Evolutionary conservation across 2,113 vertebrate species (phyloP).

Genomic region (Myanophis thanlyinensis): DNA sequence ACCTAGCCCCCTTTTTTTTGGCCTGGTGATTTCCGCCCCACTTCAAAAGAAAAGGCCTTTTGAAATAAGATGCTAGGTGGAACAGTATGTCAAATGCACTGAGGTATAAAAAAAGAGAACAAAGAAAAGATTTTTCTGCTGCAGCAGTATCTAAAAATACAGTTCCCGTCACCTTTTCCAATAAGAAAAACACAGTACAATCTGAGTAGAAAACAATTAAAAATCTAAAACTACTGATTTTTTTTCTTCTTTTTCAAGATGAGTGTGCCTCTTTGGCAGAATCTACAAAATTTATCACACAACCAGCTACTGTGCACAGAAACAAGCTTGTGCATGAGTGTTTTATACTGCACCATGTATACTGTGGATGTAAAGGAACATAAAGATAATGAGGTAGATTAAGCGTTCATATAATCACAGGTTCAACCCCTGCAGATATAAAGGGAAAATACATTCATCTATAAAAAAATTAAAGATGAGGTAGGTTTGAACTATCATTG

Average conservation of each 20-base stretch:
- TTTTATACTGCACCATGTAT: slow-evolving; percentile 41
- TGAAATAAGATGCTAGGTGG: slow-evolving; percentile 55
- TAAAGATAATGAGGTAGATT: slow-evolving; percentile 80
- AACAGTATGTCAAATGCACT: slow-evolving; percentile 64
- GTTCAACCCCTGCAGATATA: slow-evolving; percentile 89
- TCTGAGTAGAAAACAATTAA: slow-evolving; percentile 65
- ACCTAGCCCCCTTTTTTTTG: slow-evolving; percentile 57
- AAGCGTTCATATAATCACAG: slow-evolving; percentile 86
- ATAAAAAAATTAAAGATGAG: slow-evolving; percentile 93
- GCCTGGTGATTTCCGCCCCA: slow-evolving; percentile 55
- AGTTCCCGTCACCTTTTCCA: slow-evolving; percentile 41
- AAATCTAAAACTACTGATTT: slow-evolving; percentile 47
- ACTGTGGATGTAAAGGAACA: slow-evolving; percentile 50
- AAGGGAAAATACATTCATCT: slow-evolving; percentile 91
- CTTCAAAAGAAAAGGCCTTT: slow-evolving; percentile 32
- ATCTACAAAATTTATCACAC: slow-evolving; percentile 64
- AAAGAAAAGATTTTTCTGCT: slow-evolving; percentile 68
- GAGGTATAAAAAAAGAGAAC: slow-evolving; percentile 74
- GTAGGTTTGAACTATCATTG: slow-evolving; percentile 93
- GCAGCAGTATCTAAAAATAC: slow-evolving; percentile 72
- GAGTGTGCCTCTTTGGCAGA: slow-evolving; percentile 66
- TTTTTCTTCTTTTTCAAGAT: slow-evolving; percentile 42
- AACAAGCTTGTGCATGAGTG: slow-evolving; percentile 64
- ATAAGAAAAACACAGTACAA: slow-evolving; percentile 60
- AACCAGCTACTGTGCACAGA: slow-evolving; percentile 66